A percentile compares a stretch with the other conserved stretches of the same genome.
Conservation (phyloP, 2,797 vertebrate genomes). For the Sebastes jordani region DNA sequence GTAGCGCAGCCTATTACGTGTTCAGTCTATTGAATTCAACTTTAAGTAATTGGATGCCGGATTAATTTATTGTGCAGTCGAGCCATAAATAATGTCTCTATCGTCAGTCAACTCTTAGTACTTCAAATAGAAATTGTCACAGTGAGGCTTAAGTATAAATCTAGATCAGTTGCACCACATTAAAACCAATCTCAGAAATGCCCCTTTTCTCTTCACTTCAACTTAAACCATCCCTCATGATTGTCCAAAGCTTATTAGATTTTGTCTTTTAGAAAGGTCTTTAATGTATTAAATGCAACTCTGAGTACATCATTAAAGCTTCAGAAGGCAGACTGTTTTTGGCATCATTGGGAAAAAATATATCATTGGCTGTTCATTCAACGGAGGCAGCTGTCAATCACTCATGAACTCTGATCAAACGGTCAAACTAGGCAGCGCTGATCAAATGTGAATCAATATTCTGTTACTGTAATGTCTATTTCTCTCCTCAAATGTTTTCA, state of each 20-base stretch:
- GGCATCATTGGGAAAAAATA: too few relatives aligned
- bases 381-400: too few relatives aligned
- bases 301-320: not conserved
- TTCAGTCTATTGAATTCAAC: slow-evolving; percentile 18
- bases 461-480: too few relatives aligned
- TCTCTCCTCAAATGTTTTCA: too few relatives aligned
- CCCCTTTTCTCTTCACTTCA: not conserved
- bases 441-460: too few relatives aligned
- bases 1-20: not conserved
- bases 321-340: too few relatives aligned
- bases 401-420: too few relatives aligned
- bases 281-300: not conserved
- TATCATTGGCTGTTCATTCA: too few relatives aligned
- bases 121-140: slow-evolving; percentile 5
- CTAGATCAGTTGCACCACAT: not conserved
- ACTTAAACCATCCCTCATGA: not conserved
- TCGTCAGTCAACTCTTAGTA: slow-evolving; percentile 3
- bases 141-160: not conserved
- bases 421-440: too few relatives aligned
- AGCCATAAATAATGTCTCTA: slow-evolving; percentile 16
- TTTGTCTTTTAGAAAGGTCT: not conserved
- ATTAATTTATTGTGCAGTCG: slow-evolving; percentile 2
- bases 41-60: slow-evolving; percentile 6
- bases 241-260: not conserved
- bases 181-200: not conserved